These are phyloP conservation scores for Odontomachus brunneus DNA, from an alignment of 1,140 invertebrate species.

Conservation along the genomic window DNA sequence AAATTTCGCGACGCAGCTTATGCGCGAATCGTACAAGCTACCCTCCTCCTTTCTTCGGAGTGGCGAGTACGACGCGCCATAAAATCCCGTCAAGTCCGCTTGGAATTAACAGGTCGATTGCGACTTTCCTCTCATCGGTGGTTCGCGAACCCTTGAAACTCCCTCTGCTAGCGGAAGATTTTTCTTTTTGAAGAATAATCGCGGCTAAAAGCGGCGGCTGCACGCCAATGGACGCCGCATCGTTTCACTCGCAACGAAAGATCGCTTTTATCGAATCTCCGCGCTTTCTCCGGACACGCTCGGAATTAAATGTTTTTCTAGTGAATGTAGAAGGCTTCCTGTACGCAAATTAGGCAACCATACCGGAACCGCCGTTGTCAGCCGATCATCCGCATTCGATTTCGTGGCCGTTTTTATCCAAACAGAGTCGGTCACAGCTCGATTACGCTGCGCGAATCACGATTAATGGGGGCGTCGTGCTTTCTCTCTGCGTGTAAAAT, in stretches of 20 bases:
- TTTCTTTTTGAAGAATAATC: neutral
- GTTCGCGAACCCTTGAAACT: neutral
- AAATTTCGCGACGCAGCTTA: too few species aligned
- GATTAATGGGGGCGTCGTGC: slow-evolving; percentile 27
- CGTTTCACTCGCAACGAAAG: slow-evolving; percentile 46
- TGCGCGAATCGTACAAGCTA: neutral
- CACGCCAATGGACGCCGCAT: slow-evolving; percentile 52
- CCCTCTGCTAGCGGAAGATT: neutral
- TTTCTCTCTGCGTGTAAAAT: slow-evolving; percentile 52
- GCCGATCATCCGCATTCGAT: slow-evolving; percentile 38
- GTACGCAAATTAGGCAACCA: slow-evolving; percentile 28
- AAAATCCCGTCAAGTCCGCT: neutral
- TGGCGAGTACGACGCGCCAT: too few species aligned
- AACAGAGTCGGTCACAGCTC: slow-evolving; percentile 21
- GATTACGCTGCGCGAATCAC: slow-evolving; percentile 17
- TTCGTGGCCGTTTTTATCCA: slow-evolving; percentile 5
- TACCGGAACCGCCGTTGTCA: slow-evolving; percentile 11
- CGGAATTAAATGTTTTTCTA: slow-evolving; percentile 49
- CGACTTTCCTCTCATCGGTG: too few species aligned
- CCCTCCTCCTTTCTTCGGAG: too few species aligned
- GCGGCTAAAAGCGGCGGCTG: slow-evolving; percentile 1
- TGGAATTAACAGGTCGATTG: too few species aligned
- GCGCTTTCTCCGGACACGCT: slow-evolving; percentile 56
- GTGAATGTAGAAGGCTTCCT: slow-evolving; percentile 30
- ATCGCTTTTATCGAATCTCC: slow-evolving; percentile 43